Conservation (phyloP, 2,113 vertebrate genomes). For the Apus apus region DNA sequence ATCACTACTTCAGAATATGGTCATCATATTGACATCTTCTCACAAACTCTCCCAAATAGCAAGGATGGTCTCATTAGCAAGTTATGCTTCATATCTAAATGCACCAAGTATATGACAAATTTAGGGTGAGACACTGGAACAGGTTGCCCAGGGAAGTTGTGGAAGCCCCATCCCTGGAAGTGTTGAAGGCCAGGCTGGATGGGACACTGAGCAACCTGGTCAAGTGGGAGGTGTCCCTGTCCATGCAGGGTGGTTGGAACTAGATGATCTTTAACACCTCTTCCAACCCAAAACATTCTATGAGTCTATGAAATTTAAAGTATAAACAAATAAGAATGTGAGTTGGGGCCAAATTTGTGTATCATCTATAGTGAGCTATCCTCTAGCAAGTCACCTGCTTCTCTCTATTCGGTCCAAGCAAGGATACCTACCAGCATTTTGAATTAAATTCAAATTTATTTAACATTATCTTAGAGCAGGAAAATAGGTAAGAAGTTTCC, state of each 20-base stretch:
- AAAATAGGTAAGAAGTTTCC: slow-evolving; percentile 21
- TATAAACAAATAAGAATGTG: background rate
- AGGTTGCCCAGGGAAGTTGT: no score
- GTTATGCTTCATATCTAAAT: background rate
- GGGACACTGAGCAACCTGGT: no score
- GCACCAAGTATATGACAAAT: background rate
- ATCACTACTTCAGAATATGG: background rate
- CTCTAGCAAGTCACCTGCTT: background rate
- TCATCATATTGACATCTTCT: background rate
- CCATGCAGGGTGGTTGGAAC: no score
- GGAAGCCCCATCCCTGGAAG: no score
- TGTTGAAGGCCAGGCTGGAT: no score
- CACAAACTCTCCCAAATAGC: background rate
- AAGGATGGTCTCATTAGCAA: background rate
- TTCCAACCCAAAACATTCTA: no score
- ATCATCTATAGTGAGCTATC: background rate
- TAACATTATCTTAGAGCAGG: background rate
- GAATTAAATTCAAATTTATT: background rate
- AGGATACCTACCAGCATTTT: background rate
- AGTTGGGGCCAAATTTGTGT: background rate
- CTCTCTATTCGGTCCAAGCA: background rate
- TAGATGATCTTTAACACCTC: no score
- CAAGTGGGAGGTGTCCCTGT: background rate
- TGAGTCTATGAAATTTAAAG: background rate
- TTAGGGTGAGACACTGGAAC: no score